Evolutionary conservation across 1,140 invertebrate species (phyloP).

Genomic region (Heterodera carotae): DNA sequence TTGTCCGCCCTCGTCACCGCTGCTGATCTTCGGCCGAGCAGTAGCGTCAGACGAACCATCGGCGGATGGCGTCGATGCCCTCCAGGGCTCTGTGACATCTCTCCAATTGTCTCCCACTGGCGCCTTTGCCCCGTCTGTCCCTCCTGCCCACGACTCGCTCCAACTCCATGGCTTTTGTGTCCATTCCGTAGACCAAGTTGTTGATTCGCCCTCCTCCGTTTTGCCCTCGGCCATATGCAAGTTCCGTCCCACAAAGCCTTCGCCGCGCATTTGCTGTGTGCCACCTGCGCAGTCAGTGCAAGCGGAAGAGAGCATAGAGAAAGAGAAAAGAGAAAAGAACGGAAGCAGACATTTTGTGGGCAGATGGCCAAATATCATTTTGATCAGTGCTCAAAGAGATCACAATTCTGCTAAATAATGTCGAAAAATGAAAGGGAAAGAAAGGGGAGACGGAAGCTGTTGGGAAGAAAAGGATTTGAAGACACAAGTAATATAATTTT

Average conservation of each 20-base stretch:
- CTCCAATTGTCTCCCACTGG: background rate
- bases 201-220: background rate
- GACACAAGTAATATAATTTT: background rate
- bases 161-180: slow-evolving; percentile 27
- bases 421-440: background rate
- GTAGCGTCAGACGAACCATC: background rate
- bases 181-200: slow-evolving; percentile 21
- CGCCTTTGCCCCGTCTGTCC: background rate
- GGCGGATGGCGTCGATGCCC: background rate
- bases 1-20: background rate
- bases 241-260: slow-evolving; percentile 13
- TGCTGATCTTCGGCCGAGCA: background rate
- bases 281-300: slow-evolving; percentile 3
- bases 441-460: too few relatives aligned
- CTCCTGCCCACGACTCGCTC: slow-evolving; percentile 11
- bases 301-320: background rate
- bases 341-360: background rate
- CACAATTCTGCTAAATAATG: slow-evolving; percentile 1
- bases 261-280: slow-evolving; percentile 7
- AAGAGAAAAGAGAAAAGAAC: background rate
- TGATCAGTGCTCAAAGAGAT: background rate
- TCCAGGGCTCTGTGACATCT: background rate
- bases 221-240: background rate
- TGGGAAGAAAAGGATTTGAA: background rate
- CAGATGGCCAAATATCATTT: background rate